Evolutionary conservation across 2,113 vertebrate species (phyloP).

Genomic region (Tragelaphus strepsiceros): DNA sequence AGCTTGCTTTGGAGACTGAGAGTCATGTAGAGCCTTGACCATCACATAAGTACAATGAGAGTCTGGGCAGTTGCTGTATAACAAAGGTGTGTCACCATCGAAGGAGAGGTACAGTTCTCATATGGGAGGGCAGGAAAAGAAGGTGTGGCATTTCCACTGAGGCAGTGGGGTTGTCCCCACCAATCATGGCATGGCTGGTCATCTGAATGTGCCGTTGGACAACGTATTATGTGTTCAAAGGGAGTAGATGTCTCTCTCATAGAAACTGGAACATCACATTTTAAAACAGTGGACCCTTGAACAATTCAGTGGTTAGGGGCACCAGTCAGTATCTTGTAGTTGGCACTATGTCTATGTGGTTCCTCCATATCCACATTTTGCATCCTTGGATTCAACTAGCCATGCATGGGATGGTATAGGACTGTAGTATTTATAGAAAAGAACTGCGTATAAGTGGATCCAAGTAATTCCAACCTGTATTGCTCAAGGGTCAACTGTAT

Average conservation of each 20-base stretch:
- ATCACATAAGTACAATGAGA: neutral
- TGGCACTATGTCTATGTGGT: neutral
- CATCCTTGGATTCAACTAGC: neutral
- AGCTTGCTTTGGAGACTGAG: neutral
- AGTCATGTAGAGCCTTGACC: neutral
- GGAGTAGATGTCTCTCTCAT: neutral
- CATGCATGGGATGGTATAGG: rapidly evolving
- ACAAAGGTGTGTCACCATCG: neutral
- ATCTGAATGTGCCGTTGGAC: neutral
- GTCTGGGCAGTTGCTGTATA: neutral
- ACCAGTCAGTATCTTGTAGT: neutral
- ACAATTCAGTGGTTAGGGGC: neutral
- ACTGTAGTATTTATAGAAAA: neutral
- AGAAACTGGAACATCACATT: neutral
- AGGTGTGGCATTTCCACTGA: neutral
- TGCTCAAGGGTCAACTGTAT: neutral
- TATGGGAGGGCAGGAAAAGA: neutral
- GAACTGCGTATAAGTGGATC: neutral
- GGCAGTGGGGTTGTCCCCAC: neutral
- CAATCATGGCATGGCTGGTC: neutral
- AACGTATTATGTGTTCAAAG: neutral
- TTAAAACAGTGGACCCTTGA: neutral
- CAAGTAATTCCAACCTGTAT: neutral
- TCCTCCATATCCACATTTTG: neutral
- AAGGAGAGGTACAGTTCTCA: neutral